Conservation (phyloP, 2,797 vertebrate species). For the Macropus fuliginosus region DNA sequence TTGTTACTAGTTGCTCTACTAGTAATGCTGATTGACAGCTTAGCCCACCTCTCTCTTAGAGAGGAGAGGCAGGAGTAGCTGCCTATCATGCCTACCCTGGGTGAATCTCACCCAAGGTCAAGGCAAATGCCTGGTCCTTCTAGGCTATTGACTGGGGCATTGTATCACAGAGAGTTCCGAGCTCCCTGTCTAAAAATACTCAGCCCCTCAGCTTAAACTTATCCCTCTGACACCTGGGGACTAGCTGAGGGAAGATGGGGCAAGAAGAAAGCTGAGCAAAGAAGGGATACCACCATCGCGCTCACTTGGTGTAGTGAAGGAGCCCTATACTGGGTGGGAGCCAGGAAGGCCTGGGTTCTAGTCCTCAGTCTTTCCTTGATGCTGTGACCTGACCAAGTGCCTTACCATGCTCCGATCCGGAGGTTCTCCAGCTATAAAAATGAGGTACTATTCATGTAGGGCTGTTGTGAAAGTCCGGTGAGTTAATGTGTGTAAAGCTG, state of each 20-base stretch:
- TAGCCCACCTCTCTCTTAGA: neutral
- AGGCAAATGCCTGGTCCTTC: neutral
- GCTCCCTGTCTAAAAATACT: neutral
- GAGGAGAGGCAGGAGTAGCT: neutral
- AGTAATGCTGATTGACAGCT: neutral
- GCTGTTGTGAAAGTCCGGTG: neutral
- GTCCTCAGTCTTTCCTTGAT: neutral
- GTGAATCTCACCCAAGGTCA: neutral
- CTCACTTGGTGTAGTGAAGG: neutral
- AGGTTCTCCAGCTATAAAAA: too few relatives aligned
- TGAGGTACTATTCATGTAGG: too few relatives aligned
- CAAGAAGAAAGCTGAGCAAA: neutral
- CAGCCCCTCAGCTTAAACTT: neutral
- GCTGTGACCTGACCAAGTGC: neutral
- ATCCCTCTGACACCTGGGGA: neutral
- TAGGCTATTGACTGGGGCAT: neutral
- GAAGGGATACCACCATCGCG: neutral
- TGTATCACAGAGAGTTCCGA: neutral
- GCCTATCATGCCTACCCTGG: neutral
- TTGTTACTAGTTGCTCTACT: neutral
- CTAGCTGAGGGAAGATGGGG: neutral
- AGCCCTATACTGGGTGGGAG: neutral
- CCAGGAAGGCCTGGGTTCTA: neutral
- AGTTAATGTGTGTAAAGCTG: neutral
- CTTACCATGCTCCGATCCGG: neutral